A percentile compares a stretch with the other conserved stretches of the same genome.
phyloP scores from a whole-genome alignment of 2,888 invertebrate species.

The Erebia ligea region DNA sequence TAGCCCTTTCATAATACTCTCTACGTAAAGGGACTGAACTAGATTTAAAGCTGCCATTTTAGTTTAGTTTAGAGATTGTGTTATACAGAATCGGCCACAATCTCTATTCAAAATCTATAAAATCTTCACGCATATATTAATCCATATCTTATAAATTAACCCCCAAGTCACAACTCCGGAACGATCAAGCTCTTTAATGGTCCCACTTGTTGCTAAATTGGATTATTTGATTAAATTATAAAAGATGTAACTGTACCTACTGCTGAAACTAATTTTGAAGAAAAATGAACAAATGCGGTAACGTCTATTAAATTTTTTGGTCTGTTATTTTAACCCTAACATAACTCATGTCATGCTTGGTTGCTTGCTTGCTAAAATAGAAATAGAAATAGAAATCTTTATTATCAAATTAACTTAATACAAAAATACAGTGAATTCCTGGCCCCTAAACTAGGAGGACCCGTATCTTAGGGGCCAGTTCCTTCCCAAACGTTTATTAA shows the following conservation, averaged over 20 bases:
- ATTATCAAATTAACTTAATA: too few relatives aligned
- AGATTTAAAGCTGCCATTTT: too few relatives aligned
- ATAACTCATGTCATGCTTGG: neutral
- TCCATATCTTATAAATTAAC: neutral
- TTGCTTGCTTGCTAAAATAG: neutral
- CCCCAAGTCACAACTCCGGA: neutral
- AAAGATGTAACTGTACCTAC: neutral
- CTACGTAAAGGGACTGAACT: too few relatives aligned
- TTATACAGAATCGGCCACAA: too few relatives aligned
- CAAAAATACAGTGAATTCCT: too few relatives aligned
- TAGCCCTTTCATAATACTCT: too few relatives aligned
- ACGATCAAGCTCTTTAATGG: neutral
- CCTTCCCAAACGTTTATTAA: too few relatives aligned
- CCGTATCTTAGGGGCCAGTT: too few relatives aligned
- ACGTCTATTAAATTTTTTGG: neutral
- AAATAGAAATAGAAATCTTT: too few relatives aligned
- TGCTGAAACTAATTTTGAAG: too few relatives aligned
- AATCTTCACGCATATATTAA: neutral
- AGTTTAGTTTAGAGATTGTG: too few relatives aligned
- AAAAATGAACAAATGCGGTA: neutral
- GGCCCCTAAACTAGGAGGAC: too few relatives aligned
- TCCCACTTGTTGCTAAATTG: neutral
- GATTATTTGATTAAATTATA: neutral
- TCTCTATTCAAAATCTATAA: conserved; percentile 2
- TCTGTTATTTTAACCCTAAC: neutral